phyloP scores from a whole-genome alignment of 92 coral and sea anemone genomes.

The Meandrina meandrites region DNA sequence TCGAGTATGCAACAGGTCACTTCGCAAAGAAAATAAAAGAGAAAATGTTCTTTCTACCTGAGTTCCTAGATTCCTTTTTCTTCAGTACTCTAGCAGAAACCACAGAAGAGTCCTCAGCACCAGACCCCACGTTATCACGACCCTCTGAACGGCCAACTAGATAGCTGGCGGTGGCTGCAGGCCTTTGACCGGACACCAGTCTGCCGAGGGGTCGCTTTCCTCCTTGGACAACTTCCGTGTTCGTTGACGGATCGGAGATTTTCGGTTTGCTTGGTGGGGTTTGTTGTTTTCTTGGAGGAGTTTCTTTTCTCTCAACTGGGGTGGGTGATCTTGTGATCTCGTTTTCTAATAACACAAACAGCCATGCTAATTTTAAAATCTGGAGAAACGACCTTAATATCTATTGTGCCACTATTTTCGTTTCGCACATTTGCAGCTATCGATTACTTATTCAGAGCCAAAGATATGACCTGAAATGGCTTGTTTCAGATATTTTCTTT shows the following conservation, averaged over 20 bases:
- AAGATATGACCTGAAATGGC: neutral
- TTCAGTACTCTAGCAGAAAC: conserved; percentile 26
- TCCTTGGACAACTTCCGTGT: neutral
- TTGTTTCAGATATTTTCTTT: too few relatives aligned
- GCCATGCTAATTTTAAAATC: neutral
- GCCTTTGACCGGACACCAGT: conserved; percentile 21
- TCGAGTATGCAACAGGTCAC: neutral
- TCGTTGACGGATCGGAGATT: conserved; percentile 30
- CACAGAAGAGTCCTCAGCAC: conserved; percentile 20
- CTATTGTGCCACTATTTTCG: neutral
- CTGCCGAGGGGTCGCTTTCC: conserved; percentile 35
- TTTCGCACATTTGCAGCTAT: neutral
- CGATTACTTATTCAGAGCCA: neutral
- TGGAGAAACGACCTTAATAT: neutral
- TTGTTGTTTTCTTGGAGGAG: conserved; percentile 18
- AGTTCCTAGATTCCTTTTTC: conserved; percentile 10
- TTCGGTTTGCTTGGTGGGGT: conserved; percentile 1
- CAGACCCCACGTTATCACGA: conserved; percentile 19
- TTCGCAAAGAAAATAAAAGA: neutral
- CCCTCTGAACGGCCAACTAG: conserved; percentile 9
- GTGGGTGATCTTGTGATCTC: neutral
- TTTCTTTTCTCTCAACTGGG: conserved; percentile 11
- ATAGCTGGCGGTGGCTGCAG: neutral
- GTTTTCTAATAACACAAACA: conserved; percentile 20
- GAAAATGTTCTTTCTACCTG: conserved; percentile 16